These are phyloP conservation scores for Drosophila longiperda DNA, from an alignment of 2,888 invertebrate genomes.

Conservation along the genomic window DNA sequence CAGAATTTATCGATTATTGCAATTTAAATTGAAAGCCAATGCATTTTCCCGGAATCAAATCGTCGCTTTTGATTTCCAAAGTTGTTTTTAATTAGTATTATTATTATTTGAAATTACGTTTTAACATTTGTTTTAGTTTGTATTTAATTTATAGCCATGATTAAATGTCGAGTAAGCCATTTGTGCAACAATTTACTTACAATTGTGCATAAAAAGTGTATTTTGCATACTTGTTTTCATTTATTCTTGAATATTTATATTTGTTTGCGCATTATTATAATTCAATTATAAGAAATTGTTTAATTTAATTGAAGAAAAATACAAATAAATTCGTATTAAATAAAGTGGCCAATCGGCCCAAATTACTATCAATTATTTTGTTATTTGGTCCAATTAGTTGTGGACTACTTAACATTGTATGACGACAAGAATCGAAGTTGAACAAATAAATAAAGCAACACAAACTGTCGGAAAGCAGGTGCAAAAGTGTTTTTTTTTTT, in stretches of 20 bases:
- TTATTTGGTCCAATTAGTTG: constrained; percentile 22
- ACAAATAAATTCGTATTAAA: not conserved
- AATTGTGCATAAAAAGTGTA: not conserved
- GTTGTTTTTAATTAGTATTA: not conserved
- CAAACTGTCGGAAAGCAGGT: constrained; percentile 27
- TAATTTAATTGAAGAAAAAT: not conserved
- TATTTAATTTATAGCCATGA: not conserved
- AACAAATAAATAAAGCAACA: not conserved
- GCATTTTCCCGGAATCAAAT: constrained; percentile 6
- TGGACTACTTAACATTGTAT: constrained; percentile 19
- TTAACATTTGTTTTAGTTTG: not conserved
- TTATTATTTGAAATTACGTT: not conserved
- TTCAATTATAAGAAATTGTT: not conserved
- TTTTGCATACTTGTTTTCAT: not conserved
- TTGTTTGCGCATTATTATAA: not conserved
- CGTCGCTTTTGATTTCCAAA: not conserved
- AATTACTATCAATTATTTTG: not conserved
- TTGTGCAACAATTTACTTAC: not conserved
- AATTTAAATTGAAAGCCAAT: not conserved
- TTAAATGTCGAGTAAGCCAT: not conserved
- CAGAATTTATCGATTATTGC: constrained; percentile 19
- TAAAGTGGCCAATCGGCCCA: too few relatives aligned
- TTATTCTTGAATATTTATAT: not conserved
- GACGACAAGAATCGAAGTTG: constrained; percentile 19
- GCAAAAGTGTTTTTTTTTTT: constrained; percentile 17